These are phyloP conservation scores for Ibidorhyncha struthersii DNA, from an alignment of 2,113 vertebrate genomes.

Conservation along the genomic window DNA sequence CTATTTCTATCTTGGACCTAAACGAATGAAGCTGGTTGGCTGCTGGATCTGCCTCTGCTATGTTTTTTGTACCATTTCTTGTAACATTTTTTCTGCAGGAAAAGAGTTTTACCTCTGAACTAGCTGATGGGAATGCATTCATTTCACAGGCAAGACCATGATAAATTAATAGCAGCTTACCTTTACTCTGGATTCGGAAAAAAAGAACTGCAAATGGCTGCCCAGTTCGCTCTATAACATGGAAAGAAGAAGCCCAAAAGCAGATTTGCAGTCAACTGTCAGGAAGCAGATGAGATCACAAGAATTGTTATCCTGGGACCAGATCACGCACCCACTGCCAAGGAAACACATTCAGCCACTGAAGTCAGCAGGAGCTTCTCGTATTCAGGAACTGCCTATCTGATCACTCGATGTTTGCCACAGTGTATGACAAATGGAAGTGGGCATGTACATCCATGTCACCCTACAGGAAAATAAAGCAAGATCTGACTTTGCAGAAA, in stretches of 20 bases:
- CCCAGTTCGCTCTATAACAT: neutral
- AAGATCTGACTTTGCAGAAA: slow-evolving; percentile 28
- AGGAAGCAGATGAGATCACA: neutral
- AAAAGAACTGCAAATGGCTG: neutral
- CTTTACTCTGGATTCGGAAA: neutral
- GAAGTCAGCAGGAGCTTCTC: neutral
- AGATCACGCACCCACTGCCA: neutral
- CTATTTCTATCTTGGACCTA: neutral
- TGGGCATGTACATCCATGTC: neutral
- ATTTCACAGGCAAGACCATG: neutral
- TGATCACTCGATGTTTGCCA: neutral
- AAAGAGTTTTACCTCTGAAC: neutral
- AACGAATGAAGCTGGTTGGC: neutral
- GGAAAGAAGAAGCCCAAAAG: neutral
- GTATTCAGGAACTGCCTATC: neutral
- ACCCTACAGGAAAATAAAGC: neutral
- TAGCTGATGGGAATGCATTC: neutral
- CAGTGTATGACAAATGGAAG: neutral
- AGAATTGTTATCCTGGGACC: neutral
- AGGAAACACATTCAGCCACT: neutral
- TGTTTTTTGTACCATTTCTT: neutral
- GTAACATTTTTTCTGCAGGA: neutral
- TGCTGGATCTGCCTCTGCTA: neutral
- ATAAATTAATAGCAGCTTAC: neutral
- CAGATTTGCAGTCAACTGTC: neutral